phyloP scores from a whole-genome alignment of 92 coral and sea anemone species.

The Montipora capitata region DNA sequence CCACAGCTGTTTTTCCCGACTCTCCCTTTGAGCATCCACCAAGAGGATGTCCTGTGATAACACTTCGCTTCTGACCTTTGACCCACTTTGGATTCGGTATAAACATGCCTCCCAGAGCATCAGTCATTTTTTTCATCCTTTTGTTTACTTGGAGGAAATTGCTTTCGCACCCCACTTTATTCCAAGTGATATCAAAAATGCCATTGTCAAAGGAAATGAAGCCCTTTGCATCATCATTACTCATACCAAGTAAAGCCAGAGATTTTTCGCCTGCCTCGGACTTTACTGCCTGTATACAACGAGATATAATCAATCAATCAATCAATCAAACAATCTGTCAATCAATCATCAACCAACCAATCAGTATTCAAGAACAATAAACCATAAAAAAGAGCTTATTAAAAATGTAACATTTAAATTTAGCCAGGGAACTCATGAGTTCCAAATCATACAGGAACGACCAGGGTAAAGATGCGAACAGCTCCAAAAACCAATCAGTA shows the following conservation, averaged over 20 bases:
- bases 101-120: constrained; percentile 43
- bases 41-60: constrained; percentile 53
- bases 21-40: constrained; percentile 80
- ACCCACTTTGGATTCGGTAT: constrained; percentile 59
- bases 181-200: constrained; percentile 59
- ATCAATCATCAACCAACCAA: no score
- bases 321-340: no score
- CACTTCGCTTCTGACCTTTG: constrained; percentile 18
- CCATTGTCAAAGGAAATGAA: constrained; percentile 15
- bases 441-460: no score
- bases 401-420: no score
- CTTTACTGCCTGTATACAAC: neutral
- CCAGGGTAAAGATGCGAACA: no score
- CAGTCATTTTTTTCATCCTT: constrained; percentile 18
- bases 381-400: neutral
- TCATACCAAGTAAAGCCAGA: constrained; percentile 58
- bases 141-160: constrained; percentile 58
- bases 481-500: no score
- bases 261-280: constrained; percentile 54
- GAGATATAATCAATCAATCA: no score
- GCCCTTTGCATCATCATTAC: constrained; percentile 63
- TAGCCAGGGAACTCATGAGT: no score
- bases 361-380: no score
- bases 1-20: constrained; percentile 55
- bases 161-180: constrained; percentile 46